These are phyloP conservation scores for Andricus curvator DNA, from an alignment of 2,888 invertebrate species.

Conservation along the genomic window DNA sequence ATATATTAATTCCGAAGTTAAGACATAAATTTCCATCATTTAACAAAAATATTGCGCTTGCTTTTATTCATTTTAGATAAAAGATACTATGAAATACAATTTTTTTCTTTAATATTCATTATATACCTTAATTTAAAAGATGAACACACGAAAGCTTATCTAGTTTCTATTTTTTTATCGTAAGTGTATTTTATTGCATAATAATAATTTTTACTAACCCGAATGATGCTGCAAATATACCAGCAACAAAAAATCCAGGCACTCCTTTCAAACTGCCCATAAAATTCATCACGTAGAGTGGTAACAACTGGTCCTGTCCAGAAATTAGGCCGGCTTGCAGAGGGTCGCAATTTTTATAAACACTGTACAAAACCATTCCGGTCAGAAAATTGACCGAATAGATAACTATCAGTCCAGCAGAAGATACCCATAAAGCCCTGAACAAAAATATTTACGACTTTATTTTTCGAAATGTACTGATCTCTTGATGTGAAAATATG, in stretches of 20 bases:
- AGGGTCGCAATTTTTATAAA: slow-evolving; percentile 93
- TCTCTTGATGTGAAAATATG: too few relatives aligned
- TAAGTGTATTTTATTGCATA: too few relatives aligned
- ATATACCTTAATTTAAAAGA: too few relatives aligned
- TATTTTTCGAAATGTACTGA: neutral
- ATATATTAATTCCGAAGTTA: too few relatives aligned
- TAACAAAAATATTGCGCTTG: too few relatives aligned
- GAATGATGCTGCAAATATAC: slow-evolving; percentile 96
- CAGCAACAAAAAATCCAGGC: slow-evolving; percentile 96
- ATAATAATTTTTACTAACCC: slow-evolving; percentile 82
- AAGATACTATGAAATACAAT: too few relatives aligned
- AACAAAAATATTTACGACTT: slow-evolving; percentile 50
- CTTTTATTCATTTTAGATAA: too few relatives aligned
- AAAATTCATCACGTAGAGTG: slow-evolving; percentile 92
- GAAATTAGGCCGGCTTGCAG: slow-evolving; percentile 84
- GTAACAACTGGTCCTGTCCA: slow-evolving; percentile 90
- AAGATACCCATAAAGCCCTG: slow-evolving; percentile 88
- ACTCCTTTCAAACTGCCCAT: slow-evolving; percentile 88
- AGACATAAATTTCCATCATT: too few relatives aligned
- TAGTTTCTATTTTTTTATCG: too few relatives aligned
- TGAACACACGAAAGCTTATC: too few relatives aligned
- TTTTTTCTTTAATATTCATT: too few relatives aligned
- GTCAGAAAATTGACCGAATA: slow-evolving; percentile 93
- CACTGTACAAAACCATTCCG: slow-evolving; percentile 90
- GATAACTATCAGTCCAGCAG: slow-evolving; percentile 87